phyloP scores from a whole-genome alignment of 2,113 vertebrate genomes.

The Brachypteracias leptosomus region DNA sequence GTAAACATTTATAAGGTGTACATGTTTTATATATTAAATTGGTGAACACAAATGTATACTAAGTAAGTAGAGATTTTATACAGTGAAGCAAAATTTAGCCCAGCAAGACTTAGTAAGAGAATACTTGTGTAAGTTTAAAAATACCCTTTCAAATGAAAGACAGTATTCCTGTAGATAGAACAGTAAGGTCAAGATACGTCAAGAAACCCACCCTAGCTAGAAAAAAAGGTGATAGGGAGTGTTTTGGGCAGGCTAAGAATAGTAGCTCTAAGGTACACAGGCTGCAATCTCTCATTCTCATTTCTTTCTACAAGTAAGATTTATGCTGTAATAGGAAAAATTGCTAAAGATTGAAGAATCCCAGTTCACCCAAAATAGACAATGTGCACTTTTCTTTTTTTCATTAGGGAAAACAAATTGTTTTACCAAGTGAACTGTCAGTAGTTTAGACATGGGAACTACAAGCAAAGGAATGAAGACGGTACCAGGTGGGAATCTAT shows the following conservation, averaged over 20 bases:
- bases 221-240: not conserved
- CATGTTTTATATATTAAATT: not conserved
- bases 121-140: not conserved
- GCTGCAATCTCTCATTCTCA: not conserved
- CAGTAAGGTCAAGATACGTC: not conserved
- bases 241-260: not conserved
- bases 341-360: not conserved
- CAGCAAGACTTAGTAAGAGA: not conserved
- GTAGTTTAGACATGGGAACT: not conserved
- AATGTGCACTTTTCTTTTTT: not conserved
- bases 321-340: not conserved
- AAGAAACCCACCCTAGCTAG: not conserved
- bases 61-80: not conserved
- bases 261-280: not conserved
- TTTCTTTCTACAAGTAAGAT: not conserved
- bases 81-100: not conserved
- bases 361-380: not conserved
- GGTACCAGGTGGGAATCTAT: not conserved
- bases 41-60: not conserved
- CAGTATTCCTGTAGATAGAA: not conserved
- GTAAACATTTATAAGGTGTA: not conserved
- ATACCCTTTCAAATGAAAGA: not conserved
- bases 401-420: not conserved
- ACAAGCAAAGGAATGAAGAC: not conserved
- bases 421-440: not conserved